Percentiles rank a stretch among this genome's conserved stretches.
These are phyloP conservation scores for Cebus imitator DNA, from an alignment of 2,113 vertebrate genomes.

Conservation along the genomic window DNA sequence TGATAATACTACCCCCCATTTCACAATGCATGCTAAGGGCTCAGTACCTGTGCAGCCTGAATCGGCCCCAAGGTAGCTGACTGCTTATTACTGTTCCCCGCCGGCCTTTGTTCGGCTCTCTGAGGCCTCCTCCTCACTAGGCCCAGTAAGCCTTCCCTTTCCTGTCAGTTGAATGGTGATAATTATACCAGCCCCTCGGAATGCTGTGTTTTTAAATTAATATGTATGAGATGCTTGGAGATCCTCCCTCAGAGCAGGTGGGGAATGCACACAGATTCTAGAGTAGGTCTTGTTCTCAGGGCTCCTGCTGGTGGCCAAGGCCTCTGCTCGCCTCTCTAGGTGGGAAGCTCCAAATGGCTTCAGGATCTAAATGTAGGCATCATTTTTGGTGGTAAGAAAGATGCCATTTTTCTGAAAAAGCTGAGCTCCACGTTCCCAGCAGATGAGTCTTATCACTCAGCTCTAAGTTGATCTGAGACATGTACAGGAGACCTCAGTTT, in stretches of 20 bases:
- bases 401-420: background rate
- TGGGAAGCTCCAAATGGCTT: background rate
- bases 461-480: background rate
- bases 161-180: background rate
- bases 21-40: fast-evolving
- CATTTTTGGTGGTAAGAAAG: background rate
- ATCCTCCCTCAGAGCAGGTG: background rate
- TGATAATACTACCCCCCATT: fast-evolving
- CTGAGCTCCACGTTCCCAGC: background rate
- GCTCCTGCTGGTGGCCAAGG: no score
- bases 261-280: background rate
- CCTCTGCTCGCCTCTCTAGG: background rate
- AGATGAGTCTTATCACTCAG: background rate
- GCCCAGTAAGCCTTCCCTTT: background rate
- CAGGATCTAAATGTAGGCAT: background rate
- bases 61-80: background rate
- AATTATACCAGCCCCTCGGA: background rate
- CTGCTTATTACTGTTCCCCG: background rate
- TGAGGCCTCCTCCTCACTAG: background rate
- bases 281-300: background rate
- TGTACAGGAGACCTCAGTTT: background rate
- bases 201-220: background rate
- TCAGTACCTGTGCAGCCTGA: background rate
- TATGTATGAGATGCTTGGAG: background rate
- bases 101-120: no score